phyloP scores from a whole-genome alignment of 2,888 invertebrate genomes.

The Tenthredo mesomela region DNA sequence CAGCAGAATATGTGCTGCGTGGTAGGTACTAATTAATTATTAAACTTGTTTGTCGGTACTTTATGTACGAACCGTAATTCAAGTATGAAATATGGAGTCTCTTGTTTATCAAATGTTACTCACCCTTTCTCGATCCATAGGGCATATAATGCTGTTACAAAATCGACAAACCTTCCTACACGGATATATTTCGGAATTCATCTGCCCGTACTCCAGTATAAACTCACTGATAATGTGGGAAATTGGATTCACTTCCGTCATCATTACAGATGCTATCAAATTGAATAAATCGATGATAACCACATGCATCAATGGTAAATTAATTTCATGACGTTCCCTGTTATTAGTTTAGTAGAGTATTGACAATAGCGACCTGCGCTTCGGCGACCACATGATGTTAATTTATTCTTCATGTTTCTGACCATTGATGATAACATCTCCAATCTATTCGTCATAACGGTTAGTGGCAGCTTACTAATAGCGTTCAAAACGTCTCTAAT shows the following conservation, averaged over 20 bases:
- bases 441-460: constrained; percentile 39
- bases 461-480: constrained; percentile 18
- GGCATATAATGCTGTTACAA: constrained; percentile 31
- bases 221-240: constrained; percentile 50
- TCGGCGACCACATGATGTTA: constrained; percentile 27
- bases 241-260: constrained; percentile 43
- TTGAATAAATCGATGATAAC: constrained; percentile 26
- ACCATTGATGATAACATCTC: constrained; percentile 46
- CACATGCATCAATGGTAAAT: not conserved
- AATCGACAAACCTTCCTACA: constrained; percentile 41
- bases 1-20: constrained; percentile 60
- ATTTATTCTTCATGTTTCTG: constrained; percentile 50
- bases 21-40: not conserved
- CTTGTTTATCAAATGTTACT: not conserved
- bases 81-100: not conserved
- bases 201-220: constrained; percentile 39
- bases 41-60: not conserved
- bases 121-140: constrained; percentile 45
- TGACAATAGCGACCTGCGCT: constrained; percentile 22
- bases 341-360: not conserved
- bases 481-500: constrained; percentile 10
- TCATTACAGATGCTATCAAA: constrained; percentile 35
- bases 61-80: not conserved
- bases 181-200: constrained; percentile 33
- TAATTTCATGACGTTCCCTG: not conserved